These are phyloP conservation scores for Petrocephalus schoutedeni DNA, from an alignment of 2,797 vertebrate species.

Conservation along the genomic window DNA sequence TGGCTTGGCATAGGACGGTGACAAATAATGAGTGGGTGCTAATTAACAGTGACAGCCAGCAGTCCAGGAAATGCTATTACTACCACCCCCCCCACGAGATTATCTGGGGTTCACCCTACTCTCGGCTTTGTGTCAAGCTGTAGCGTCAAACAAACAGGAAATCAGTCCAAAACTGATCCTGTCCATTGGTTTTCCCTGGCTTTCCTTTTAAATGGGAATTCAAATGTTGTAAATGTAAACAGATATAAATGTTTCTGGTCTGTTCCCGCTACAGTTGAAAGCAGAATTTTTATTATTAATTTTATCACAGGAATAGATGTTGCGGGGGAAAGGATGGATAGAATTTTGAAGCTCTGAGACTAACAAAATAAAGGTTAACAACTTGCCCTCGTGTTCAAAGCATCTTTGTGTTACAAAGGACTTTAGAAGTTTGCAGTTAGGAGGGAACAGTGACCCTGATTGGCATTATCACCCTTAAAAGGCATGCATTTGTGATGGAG, in stretches of 20 bases:
- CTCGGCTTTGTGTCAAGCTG: not conserved
- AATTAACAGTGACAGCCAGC: slow-evolving; percentile 13
- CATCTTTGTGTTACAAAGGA: not conserved
- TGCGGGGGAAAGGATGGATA: not conserved
- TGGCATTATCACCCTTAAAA: not conserved
- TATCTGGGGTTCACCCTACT: not conserved
- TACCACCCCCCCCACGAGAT: slow-evolving; percentile 13
- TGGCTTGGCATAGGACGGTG: not conserved
- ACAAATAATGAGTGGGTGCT: not conserved
- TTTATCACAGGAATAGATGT: not conserved
- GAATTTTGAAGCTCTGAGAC: not conserved
- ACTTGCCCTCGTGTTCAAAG: not conserved
- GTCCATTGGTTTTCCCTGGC: not conserved
- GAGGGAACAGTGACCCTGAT: not conserved
- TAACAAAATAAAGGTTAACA: not conserved
- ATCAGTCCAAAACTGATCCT: slow-evolving; percentile 3
- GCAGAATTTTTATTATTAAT: not conserved
- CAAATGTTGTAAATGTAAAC: not conserved
- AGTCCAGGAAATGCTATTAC: slow-evolving; percentile 23
- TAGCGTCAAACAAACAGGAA: slow-evolving; percentile 14
- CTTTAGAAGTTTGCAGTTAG: not conserved
- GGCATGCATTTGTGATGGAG: not conserved
- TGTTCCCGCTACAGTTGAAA: not conserved
- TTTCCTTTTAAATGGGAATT: not conserved
- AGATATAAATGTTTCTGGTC: not conserved